phyloP scores from a whole-genome alignment of 2,113 vertebrate genomes.

The Oryzias javanicus region DNA sequence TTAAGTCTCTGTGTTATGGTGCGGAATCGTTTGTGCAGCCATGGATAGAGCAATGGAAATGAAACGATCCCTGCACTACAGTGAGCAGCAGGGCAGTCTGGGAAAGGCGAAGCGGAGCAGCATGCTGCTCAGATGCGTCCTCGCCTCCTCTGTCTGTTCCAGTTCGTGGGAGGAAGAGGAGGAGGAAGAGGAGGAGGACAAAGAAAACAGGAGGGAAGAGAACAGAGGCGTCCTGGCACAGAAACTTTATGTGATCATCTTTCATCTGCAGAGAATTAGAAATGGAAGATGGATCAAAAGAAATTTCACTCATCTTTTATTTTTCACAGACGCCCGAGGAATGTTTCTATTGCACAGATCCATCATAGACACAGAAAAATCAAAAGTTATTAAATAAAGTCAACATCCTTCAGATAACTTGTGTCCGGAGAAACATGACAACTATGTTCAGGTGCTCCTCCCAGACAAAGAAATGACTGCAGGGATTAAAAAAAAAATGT shows the following conservation, averaged over 20 bases:
- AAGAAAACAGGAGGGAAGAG: slow-evolving; percentile 17
- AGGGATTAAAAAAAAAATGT: neutral
- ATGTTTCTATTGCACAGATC: slow-evolving; percentile 15
- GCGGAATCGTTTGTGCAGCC: neutral
- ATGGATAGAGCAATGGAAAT: slow-evolving; percentile 20
- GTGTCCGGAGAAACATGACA: slow-evolving; percentile 12
- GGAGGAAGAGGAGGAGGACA: slow-evolving; percentile 11
- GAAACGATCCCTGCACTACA: slow-evolving; percentile 36
- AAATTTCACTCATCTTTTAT: slow-evolving; percentile 1
- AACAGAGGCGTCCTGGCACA: slow-evolving; percentile 18
- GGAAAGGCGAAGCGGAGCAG: slow-evolving; percentile 50
- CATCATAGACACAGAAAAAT: slow-evolving; percentile 19
- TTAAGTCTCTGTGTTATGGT: too few relatives aligned
- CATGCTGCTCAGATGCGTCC: slow-evolving; percentile 48
- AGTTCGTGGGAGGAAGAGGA: slow-evolving; percentile 31
- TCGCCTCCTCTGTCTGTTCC: slow-evolving; percentile 9
- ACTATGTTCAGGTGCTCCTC: slow-evolving; percentile 23
- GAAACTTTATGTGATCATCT: slow-evolving; percentile 20
- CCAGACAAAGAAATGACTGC: slow-evolving; percentile 3
- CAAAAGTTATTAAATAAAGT: slow-evolving; percentile 3
- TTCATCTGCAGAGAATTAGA: slow-evolving; percentile 51
- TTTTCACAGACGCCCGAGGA: slow-evolving; percentile 3
- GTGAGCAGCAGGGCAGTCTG: slow-evolving; percentile 45
- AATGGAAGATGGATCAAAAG: neutral
- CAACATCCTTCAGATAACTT: slow-evolving; percentile 1